phyloP scores from a whole-genome alignment of 37 sponge, comb jelly and placozoan species.

The Halisarca cf. caerulea region DNA sequence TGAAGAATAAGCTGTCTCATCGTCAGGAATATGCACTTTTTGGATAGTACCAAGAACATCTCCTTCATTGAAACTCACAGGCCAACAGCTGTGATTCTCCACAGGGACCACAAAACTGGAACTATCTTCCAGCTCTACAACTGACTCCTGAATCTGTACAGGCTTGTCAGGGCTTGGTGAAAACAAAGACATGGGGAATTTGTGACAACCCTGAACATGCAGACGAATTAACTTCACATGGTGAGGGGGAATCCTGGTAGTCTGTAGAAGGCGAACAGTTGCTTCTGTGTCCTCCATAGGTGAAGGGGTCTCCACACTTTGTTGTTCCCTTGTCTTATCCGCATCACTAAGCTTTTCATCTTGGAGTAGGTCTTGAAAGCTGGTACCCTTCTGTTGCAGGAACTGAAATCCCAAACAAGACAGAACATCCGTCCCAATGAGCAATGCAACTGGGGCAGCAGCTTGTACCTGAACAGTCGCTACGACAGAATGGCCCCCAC shows the following conservation, averaged over 20 bases:
- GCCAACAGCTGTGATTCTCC: background rate
- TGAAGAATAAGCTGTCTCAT: too few relatives aligned
- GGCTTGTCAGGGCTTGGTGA: background rate
- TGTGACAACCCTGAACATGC: background rate
- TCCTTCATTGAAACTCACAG: too few relatives aligned
- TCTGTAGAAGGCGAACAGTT: slow-evolving; percentile 10
- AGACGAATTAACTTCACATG: slow-evolving; percentile 9
- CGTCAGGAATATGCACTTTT: too few relatives aligned
- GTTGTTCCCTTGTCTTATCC: too few relatives aligned
- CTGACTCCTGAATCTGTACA: too few relatives aligned
- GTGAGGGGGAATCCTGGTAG: slow-evolving; percentile 1
- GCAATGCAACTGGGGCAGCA: background rate
- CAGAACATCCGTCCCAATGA: background rate
- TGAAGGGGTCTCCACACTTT: background rate
- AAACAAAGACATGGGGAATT: background rate
- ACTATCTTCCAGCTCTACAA: background rate
- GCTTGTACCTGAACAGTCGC: background rate
- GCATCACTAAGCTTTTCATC: too few relatives aligned
- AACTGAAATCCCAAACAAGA: background rate
- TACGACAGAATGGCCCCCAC: background rate
- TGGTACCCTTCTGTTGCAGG: background rate
- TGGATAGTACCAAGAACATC: too few relatives aligned
- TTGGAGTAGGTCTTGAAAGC: too few relatives aligned
- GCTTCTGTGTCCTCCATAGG: background rate
- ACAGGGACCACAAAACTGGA: background rate